Percentiles rank a stretch among this genome's conserved stretches.
phyloP scores from a whole-genome alignment of 35 echinoderm and acorn worm species.

The Holothuria glaberrima region DNA sequence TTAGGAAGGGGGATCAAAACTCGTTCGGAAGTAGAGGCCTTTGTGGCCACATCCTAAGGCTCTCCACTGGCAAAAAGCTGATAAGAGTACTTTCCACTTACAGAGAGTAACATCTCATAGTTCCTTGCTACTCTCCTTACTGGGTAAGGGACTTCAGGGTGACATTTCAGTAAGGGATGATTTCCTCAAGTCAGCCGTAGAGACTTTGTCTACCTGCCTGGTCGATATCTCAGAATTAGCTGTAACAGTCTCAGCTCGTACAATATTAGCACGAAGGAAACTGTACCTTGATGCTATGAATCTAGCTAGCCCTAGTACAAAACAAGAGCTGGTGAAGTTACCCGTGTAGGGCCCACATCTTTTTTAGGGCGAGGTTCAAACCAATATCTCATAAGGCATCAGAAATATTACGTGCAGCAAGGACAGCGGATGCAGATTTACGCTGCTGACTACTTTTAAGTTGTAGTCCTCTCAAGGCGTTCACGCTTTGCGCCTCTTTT shows the following conservation, averaged over 20 bases:
- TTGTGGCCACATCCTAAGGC: background rate
- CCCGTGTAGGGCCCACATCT: background rate
- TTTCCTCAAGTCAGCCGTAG: background rate
- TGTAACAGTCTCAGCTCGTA: background rate
- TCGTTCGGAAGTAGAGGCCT: background rate
- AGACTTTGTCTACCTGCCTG: background rate
- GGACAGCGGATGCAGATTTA: background rate
- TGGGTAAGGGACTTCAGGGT: conserved; percentile 13
- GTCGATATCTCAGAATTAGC: conserved; percentile 3
- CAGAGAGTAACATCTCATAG: background rate
- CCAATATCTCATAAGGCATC: conserved; percentile 1
- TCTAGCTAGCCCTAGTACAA: background rate
- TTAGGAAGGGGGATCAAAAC: background rate
- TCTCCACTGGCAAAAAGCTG: background rate
- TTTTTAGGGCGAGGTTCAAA: background rate
- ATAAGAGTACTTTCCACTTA: background rate
- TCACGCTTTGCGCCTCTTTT: background rate
- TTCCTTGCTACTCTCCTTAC: conserved; percentile 7
- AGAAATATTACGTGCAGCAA: background rate
- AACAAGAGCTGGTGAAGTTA: conserved; percentile 3
- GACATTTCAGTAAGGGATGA: conserved; percentile 12
- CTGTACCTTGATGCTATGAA: conserved; percentile 22
- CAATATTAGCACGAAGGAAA: conserved; percentile 13
- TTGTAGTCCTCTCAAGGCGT: background rate
- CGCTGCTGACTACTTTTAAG: background rate